Conservation (phyloP, 2,797 vertebrate species). For the Aeoliscus strigatus region DNA sequence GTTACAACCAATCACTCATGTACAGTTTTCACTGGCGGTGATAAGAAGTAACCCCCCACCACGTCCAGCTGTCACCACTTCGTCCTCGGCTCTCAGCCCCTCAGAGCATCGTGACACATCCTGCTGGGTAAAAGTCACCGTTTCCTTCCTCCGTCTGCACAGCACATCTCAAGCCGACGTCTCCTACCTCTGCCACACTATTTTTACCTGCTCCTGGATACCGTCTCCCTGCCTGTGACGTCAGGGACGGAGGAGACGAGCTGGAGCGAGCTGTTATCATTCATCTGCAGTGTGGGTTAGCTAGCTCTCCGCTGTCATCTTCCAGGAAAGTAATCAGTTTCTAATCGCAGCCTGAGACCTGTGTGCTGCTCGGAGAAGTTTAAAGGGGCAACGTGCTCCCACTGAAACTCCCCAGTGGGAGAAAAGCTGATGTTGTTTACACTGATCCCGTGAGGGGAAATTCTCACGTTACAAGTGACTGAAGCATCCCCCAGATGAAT, state of each 20-base stretch:
- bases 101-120: conserved; percentile 49
- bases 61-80: no score
- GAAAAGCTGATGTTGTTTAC: conserved; percentile 6
- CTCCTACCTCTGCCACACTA: conserved; percentile 57
- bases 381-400: not conserved
- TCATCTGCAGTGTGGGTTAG: conserved; percentile 42
- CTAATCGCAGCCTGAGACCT: conserved; percentile 25
- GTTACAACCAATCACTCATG: no score
- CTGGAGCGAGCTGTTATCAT: conserved; percentile 41
- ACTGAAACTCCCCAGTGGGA: conserved; percentile 5
- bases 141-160: conserved; percentile 58
- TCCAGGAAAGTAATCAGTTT: conserved; percentile 39
- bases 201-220: conserved; percentile 72
- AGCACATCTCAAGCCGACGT: conserved; percentile 55
- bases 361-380: not conserved
- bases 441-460: no score
- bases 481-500: no score
- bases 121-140: conserved; percentile 57
- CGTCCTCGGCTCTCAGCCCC: conserved; percentile 44
- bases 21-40: no score
- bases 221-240: conserved; percentile 63
- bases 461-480: no score
- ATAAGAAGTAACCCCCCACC: no score
- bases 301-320: conserved; percentile 32
- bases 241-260: conserved; percentile 32